phyloP scores from a whole-genome alignment of 2,113 vertebrate genomes.

The Pedetes capensis region DNA sequence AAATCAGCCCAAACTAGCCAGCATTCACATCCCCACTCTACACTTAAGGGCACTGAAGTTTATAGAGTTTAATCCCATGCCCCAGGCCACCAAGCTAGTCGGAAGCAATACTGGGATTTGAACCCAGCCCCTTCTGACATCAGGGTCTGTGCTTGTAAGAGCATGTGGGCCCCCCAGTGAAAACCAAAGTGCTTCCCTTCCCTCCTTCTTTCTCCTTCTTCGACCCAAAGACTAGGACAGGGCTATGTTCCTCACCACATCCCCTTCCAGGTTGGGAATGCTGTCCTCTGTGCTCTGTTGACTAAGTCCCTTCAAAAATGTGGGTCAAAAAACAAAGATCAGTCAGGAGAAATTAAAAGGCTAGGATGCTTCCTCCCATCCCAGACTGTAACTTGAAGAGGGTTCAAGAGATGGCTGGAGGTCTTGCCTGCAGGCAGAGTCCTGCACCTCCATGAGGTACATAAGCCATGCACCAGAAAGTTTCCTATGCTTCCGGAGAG shows the following conservation, averaged over 20 bases:
- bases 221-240: neutral
- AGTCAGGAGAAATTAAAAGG: neutral
- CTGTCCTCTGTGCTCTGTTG: neutral
- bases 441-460: neutral
- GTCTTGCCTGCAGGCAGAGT: neutral
- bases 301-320: neutral
- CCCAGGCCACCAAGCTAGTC: neutral
- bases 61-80: neutral
- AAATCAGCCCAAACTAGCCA: neutral
- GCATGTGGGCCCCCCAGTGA: neutral
- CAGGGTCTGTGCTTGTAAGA: neutral
- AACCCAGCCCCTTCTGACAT: neutral
- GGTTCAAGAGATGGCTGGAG: neutral
- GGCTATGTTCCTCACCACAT: neutral
- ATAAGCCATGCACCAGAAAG: neutral
- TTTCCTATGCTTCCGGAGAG: neutral
- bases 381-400: neutral
- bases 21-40: neutral
- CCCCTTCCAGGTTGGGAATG: too few relatives aligned
- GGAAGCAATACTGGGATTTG: neutral
- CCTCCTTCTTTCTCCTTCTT: neutral
- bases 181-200: neutral
- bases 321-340: neutral
- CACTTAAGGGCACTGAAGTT: neutral
- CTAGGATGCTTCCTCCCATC: neutral